These are phyloP conservation scores for Parotocinclus haroldoi DNA, from an alignment of 2,797 vertebrate genomes.

Conservation along the genomic window DNA sequence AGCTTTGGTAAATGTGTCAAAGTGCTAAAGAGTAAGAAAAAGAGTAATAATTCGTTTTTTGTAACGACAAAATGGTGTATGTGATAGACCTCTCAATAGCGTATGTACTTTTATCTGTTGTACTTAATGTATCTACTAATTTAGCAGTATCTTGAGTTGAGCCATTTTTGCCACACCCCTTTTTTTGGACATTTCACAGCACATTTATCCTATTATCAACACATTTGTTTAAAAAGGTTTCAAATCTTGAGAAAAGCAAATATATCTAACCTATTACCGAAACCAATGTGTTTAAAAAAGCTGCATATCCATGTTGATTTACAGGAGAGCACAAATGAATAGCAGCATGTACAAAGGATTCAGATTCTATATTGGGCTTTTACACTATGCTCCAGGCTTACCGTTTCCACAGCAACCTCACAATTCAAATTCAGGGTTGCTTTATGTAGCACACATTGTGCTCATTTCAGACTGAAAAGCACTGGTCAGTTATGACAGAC, in stretches of 20 bases:
- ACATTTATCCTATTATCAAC: slow-evolving; percentile 36
- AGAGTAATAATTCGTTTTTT: no score
- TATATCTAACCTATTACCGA: no score
- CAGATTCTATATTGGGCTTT: slow-evolving; percentile 22
- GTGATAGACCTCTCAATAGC: no score
- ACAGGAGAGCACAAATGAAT: slow-evolving; percentile 5
- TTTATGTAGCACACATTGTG: not conserved
- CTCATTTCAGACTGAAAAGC: slow-evolving; percentile 15
- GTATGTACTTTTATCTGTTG: slow-evolving; percentile 39
- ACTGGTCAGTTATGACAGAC: slow-evolving; percentile 16
- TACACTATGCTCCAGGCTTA: slow-evolving; percentile 20
- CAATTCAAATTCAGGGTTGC: slow-evolving; percentile 6
- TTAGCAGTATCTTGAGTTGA: slow-evolving; percentile 22
- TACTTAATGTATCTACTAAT: slow-evolving; percentile 45
- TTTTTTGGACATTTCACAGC: slow-evolving; percentile 9
- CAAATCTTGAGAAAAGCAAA: slow-evolving; percentile 26
- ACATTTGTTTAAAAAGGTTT: slow-evolving; percentile 31
- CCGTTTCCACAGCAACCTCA: slow-evolving; percentile 44
- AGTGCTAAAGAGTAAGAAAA: no score
- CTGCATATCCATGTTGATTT: slow-evolving; percentile 10
- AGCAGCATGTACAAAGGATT: not conserved
- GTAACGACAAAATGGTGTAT: no score
- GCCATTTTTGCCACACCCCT: slow-evolving; percentile 6
- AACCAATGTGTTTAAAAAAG: not conserved
- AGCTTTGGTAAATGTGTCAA: no score